Evolutionary conservation across 2,113 vertebrate genomes (phyloP), one percentile per base, ranked within the genome.

Genomic region (Tricholaema leucomelas): DNA sequence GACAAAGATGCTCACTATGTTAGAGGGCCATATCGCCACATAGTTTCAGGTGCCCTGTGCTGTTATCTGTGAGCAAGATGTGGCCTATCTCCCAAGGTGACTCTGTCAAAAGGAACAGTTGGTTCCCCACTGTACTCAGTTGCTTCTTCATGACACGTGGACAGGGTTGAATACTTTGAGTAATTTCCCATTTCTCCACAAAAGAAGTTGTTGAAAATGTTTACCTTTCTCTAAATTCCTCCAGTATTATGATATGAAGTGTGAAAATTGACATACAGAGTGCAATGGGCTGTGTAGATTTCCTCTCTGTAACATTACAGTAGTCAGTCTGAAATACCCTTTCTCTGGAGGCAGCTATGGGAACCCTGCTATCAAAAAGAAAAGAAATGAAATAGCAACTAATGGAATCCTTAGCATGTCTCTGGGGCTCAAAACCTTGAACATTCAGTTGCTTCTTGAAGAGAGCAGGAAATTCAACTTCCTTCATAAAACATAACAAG

Each of bases 401-500:
- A 65, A 58, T 81, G 90, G 55, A 84, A 88, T 92, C 63, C 33
- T 81, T 75, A 88, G 55, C 38, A 69, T 88, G 31, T 90, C 70
- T 76, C 46, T 82, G 50, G 73, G 74, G 17, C 78, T 91, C 36
- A 64, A 70, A 58, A 54, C 40, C 38, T 40, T 79, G 19, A 94
- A 75, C 12, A 15, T 85, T 66, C 67, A 67, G 35, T 78, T 94
- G 61, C 54, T 79, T 86, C 66, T 86, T 1, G 1, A 94, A 75
- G 44, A 70, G 19, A 54, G 55, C 44, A 93, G 86, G 83, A 96
- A 91, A 76, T 93, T 36, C 55, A 36, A 13, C 81, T 92, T 95
- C 70, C 61, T 79, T 91, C 31, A 33, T 74, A 65, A 84, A 84
- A 52, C 63, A 85, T 3, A 77, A 46, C 42, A 12, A 74, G 38